Evolutionary conservation across 2,113 vertebrate genomes (phyloP).

Genomic region (Hemiprocne comata): DNA sequence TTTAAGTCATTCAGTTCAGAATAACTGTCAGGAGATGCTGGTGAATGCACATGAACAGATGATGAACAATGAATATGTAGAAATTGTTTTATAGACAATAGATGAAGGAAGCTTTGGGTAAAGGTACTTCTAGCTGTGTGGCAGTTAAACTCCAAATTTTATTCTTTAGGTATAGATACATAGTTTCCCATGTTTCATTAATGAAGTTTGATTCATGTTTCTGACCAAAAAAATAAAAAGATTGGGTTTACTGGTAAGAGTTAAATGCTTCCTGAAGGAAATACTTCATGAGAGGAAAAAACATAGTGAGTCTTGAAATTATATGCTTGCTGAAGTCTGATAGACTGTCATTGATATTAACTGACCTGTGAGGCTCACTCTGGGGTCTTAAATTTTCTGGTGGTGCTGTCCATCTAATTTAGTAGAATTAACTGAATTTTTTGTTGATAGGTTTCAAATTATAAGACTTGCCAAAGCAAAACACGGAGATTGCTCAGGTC

Average conservation of each 20-base stretch:
- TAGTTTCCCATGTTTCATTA: not conserved
- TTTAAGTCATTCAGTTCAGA: not conserved
- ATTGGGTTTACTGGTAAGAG: not conserved
- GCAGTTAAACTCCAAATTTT: not conserved
- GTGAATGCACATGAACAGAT: not conserved
- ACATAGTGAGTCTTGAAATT: not conserved
- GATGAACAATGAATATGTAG: not conserved
- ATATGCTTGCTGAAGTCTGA: not conserved
- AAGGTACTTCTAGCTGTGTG: not conserved
- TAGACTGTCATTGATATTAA: not conserved
- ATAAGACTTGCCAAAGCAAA: not conserved
- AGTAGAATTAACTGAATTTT: not conserved
- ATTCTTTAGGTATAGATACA: not conserved
- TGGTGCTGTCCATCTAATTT: not conserved
- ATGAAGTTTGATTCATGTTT: not conserved
- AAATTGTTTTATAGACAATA: not conserved
- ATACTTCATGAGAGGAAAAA: not conserved
- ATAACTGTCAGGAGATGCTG: not conserved
- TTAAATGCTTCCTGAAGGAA: not conserved
- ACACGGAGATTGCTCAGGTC: not conserved
- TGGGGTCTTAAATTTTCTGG: not conserved
- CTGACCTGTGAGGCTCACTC: fast-evolving
- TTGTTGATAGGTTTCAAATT: not conserved
- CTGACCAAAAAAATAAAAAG: not conserved
- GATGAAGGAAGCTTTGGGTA: not conserved